phyloP scores from a whole-genome alignment of 2,888 invertebrate genomes.

The Orthonevra nobilis region DNA sequence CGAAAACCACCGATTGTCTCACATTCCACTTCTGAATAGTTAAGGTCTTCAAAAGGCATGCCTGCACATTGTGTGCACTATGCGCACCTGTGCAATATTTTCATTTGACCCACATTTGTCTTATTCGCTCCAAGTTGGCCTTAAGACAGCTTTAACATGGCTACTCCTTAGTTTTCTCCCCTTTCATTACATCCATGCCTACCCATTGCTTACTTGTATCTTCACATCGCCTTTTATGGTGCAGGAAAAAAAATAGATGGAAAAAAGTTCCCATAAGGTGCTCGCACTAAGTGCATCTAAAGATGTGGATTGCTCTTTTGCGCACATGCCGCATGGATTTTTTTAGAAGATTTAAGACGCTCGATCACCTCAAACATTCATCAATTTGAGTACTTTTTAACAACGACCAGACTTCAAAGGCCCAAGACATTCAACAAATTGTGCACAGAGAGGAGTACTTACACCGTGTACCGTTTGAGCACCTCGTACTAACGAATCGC shows the following conservation, averaged over 20 bases:
- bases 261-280: conserved; percentile 56
- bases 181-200: background rate
- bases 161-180: conserved; percentile 28
- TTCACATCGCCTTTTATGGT: conserved; percentile 5
- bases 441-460: conserved; percentile 17
- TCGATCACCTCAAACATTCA: conserved; percentile 54
- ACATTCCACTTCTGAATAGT: conserved; percentile 58
- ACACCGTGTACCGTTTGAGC: conserved; percentile 63
- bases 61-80: conserved; percentile 15
- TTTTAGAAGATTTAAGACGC: conserved; percentile 42
- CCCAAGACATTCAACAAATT: conserved; percentile 22
- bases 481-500: conserved; percentile 5
- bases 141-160: conserved; percentile 27
- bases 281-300: conserved; percentile 9
- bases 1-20: conserved; percentile 39
- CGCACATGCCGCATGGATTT: conserved; percentile 13
- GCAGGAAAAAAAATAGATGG: conserved; percentile 11
- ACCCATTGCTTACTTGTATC: background rate
- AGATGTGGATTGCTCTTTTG: conserved; percentile 4
- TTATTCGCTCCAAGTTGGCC: conserved; percentile 28
- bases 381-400: conserved; percentile 41
- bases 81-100: conserved; percentile 56
- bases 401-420: conserved; percentile 44
- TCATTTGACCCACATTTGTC: conserved; percentile 56
- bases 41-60: conserved; percentile 28